Percentiles rank a stretch among this genome's conserved stretches.
Evolutionary conservation across 1,140 invertebrate genomes (phyloP).

Genomic region (Macrobrachium nipponense): DNA sequence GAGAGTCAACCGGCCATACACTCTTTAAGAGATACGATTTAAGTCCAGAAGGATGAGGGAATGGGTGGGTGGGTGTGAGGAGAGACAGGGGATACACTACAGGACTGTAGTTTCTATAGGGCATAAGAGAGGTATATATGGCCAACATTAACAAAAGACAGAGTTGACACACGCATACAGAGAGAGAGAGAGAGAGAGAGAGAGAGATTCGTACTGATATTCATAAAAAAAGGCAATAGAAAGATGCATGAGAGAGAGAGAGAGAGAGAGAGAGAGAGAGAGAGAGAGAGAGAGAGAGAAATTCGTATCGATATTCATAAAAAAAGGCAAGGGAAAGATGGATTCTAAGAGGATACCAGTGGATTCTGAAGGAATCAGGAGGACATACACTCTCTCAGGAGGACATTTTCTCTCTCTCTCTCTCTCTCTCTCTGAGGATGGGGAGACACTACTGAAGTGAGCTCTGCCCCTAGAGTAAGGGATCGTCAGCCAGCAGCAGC

Average conservation of each 20-base stretch:
- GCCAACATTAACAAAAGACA: not conserved
- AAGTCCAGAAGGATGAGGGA: too few relatives aligned
- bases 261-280: not conserved
- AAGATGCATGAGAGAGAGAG: not conserved
- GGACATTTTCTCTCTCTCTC: conserved; percentile 2
- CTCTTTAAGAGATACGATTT: too few relatives aligned
- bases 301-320: not conserved
- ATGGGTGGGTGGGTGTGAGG: too few relatives aligned
- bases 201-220: not conserved
- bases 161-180: not conserved
- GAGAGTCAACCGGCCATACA: not conserved
- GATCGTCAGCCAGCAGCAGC: not conserved
- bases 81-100: too few relatives aligned
- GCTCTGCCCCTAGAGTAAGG: too few relatives aligned
- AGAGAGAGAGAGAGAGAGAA: not conserved
- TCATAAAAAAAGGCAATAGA: not conserved
- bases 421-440: conserved; percentile 2
- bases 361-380: not conserved
- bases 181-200: not conserved
- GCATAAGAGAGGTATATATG: not conserved
- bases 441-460: not conserved
- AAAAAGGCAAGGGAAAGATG: not conserved
- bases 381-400: not conserved
- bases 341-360: not conserved
- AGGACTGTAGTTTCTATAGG: not conserved